Evolutionary conservation across 2,113 vertebrate genomes (phyloP).

Genomic region (Brachyhypopomus occidentalis): DNA sequence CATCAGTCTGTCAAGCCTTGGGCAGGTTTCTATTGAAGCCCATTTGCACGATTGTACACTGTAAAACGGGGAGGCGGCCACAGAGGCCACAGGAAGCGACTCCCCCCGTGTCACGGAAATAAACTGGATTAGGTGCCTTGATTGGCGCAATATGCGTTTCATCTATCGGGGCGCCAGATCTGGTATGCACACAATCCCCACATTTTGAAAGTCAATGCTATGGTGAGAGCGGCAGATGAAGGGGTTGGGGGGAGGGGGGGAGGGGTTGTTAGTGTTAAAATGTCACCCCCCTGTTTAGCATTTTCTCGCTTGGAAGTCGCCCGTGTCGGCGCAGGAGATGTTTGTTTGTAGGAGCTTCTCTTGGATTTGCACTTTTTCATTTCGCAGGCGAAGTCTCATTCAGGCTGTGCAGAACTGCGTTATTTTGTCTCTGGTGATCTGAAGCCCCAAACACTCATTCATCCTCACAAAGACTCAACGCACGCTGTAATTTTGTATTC

Average conservation of each 20-base stretch:
- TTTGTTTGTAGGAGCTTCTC: slow-evolving; percentile 15
- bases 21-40: slow-evolving; percentile 78
- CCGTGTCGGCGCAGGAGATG: slow-evolving; percentile 21
- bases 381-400: slow-evolving; percentile 19
- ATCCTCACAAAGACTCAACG: slow-evolving; percentile 21
- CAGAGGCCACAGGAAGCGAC: slow-evolving; percentile 60
- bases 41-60: slow-evolving; percentile 79
- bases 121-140: slow-evolving; percentile 54
- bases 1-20: slow-evolving; percentile 83
- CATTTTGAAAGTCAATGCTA: slow-evolving; percentile 55
- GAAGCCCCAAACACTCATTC: slow-evolving; percentile 18
- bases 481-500: slow-evolving; percentile 21
- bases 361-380: neutral
- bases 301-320: slow-evolving; percentile 15
- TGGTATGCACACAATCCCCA: slow-evolving; percentile 8
- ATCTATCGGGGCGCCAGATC: slow-evolving; percentile 39
- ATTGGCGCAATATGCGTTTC: slow-evolving; percentile 55
- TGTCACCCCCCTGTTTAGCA: slow-evolving; percentile 13
- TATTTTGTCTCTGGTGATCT: slow-evolving; percentile 20
- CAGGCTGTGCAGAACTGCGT: neutral
- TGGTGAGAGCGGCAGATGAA: slow-evolving; percentile 25
- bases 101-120: slow-evolving; percentile 47
- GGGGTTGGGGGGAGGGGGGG: too few relatives aligned
- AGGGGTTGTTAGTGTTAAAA: slow-evolving; percentile 21
- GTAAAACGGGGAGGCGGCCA: slow-evolving; percentile 65